phyloP scores from a whole-genome alignment of 2,888 invertebrate species.

The Molorchus minor region DNA sequence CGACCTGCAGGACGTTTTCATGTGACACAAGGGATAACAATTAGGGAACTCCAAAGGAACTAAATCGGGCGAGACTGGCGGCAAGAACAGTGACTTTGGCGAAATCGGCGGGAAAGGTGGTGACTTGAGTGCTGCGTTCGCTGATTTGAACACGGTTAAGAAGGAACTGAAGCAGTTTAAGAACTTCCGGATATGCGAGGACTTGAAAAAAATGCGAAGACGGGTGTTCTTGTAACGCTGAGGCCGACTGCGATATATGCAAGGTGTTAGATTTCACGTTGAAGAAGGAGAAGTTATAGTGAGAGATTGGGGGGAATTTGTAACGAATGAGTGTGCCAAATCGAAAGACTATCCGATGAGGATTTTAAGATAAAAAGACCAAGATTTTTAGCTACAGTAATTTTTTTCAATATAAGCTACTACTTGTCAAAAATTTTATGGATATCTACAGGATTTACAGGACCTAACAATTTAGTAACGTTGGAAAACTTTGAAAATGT shows the following conservation, averaged over 20 bases:
- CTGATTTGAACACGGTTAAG: constrained; percentile 53
- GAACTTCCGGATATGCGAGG: constrained; percentile 60
- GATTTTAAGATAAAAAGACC: no score
- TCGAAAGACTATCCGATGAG: no score
- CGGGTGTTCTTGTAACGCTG: constrained; percentile 60
- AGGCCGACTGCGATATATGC: constrained; percentile 61
- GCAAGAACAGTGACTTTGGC: background rate
- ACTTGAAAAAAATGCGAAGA: constrained; percentile 61
- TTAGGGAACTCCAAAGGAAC: constrained; percentile 36
- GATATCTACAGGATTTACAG: no score
- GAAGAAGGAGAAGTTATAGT: constrained; percentile 60
- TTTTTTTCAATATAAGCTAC: no score
- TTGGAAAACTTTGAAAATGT: no score
- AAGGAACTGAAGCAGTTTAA: constrained; percentile 58
- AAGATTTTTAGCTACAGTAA: no score
- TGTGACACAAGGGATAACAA: constrained; percentile 73
- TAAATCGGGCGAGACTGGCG: constrained; percentile 33
- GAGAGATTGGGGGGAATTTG: background rate
- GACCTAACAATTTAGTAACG: no score
- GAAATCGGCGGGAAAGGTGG: constrained; percentile 32
- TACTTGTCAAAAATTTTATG: no score
- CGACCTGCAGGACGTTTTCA: constrained; percentile 77
- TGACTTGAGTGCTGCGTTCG: constrained; percentile 46
- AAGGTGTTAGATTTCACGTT: constrained; percentile 61
- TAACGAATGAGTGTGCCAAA: constrained; percentile 12